phyloP scores from a whole-genome alignment of 2,797 vertebrate genomes.

The Zenarchopterus dispar region DNA sequence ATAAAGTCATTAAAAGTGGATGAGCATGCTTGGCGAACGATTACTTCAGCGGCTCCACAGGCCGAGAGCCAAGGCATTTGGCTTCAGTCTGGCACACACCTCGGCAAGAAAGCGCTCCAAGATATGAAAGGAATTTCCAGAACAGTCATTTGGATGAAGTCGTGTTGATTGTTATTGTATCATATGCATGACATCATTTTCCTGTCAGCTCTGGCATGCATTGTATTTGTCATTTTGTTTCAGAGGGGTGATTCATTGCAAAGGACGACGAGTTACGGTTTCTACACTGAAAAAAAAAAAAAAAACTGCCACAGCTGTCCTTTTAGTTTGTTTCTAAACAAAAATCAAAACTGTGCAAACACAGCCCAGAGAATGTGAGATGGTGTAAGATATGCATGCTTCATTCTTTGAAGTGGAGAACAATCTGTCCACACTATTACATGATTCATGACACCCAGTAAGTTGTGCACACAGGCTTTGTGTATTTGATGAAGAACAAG shows the following conservation, averaged over 20 bases:
- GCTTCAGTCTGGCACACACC: constrained; percentile 60
- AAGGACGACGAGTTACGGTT: constrained; percentile 25
- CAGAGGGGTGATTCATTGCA: constrained; percentile 30
- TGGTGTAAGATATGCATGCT: constrained; percentile 5
- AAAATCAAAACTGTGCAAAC: constrained; percentile 19
- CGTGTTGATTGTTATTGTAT: constrained; percentile 15
- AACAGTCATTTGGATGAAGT: constrained; percentile 18
- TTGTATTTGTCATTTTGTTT: constrained; percentile 40
- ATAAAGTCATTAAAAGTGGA: constrained; percentile 83
- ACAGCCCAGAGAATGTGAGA: constrained; percentile 11
- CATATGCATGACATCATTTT: constrained; percentile 14
- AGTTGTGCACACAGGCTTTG: constrained; percentile 20
- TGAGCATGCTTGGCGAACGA: constrained; percentile 70
- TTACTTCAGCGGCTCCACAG: constrained; percentile 59
- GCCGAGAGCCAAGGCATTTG: constrained; percentile 64
- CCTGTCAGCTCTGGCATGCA: constrained; percentile 5
- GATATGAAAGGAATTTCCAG: constrained; percentile 30
- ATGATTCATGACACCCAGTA: constrained; percentile 35
- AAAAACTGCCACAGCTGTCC: constrained; percentile 9
- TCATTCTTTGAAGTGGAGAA: constrained; percentile 34
- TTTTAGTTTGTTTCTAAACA: constrained; percentile 23
- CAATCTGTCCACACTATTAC: constrained; percentile 22
- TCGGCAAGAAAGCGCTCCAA: constrained; percentile 40
- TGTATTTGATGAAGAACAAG: constrained; percentile 32
- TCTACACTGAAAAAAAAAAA: constrained; percentile 10